phyloP scores from a whole-genome alignment of 2,797 vertebrate species.

The Taeniopygia guttata region DNA sequence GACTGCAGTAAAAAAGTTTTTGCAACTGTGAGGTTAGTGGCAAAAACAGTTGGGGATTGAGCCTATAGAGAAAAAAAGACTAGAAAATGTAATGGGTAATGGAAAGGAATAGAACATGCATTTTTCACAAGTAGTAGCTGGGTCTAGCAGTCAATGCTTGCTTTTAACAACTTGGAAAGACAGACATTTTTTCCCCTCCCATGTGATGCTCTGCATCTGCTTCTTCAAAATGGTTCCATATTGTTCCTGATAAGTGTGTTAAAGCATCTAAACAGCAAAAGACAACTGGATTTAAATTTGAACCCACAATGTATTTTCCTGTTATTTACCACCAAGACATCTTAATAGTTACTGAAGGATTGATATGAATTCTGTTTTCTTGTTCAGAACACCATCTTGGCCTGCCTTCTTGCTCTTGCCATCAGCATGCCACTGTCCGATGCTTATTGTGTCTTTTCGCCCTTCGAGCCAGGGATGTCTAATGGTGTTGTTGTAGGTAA shows the following conservation, averaged over 20 bases:
- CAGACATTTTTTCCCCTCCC: fast-evolving
- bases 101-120: not conserved
- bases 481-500: not conserved
- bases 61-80: not conserved
- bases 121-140: not conserved
- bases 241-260: not conserved
- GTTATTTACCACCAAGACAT: not conserved
- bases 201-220: not conserved
- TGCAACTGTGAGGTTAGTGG: not conserved
- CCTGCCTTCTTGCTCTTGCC: constrained; percentile 11
- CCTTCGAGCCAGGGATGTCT: not conserved
- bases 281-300: not conserved
- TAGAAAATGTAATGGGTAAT: not conserved
- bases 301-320: not conserved
- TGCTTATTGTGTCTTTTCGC: not conserved
- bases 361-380: not conserved
- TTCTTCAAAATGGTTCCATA: not conserved
- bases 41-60: not conserved
- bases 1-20: not conserved
- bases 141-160: not conserved
- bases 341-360: not conserved
- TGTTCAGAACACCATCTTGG: constrained; percentile 8
- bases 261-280: not conserved
- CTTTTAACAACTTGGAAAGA: not conserved
- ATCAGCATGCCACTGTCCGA: not conserved